Conservation (phyloP, 1,140 invertebrate species). For the Pantala flavescens region DNA sequence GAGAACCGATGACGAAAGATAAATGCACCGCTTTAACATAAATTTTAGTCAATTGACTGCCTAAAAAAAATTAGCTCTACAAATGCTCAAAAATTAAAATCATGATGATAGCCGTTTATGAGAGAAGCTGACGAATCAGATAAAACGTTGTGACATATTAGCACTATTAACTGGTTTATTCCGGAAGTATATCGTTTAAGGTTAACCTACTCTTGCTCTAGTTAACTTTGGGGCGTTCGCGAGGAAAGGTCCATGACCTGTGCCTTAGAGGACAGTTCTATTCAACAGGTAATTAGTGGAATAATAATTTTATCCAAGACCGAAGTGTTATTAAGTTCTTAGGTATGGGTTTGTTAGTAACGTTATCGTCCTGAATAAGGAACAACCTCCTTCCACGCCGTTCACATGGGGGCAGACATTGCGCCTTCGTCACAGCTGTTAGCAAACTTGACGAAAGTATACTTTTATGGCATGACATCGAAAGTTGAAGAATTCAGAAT, state of each 20-base stretch:
- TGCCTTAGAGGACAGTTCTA: background rate
- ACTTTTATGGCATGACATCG: background rate
- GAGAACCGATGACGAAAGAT: background rate
- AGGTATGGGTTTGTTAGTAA: too few species aligned
- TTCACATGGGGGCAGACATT: constrained; percentile 3
- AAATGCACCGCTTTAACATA: background rate
- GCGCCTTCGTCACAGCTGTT: background rate
- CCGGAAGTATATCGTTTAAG: background rate
- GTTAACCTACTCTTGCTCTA: background rate
- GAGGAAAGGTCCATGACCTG: background rate
- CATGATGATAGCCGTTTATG: background rate
- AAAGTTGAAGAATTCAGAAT: background rate
- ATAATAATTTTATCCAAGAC: too few species aligned
- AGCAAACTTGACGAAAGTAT: background rate
- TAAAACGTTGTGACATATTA: background rate
- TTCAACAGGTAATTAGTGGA: too few species aligned
- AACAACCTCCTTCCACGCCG: background rate
- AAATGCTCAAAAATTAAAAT: background rate
- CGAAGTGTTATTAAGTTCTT: too few species aligned
- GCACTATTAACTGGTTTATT: background rate
- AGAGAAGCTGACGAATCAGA: background rate
- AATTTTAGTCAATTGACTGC: background rate
- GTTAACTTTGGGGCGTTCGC: constrained; percentile 7
- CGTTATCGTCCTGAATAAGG: background rate
- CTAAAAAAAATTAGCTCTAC: background rate